phyloP scores from a whole-genome alignment of 2,113 vertebrate species.

The Antechinus flavipes region DNA sequence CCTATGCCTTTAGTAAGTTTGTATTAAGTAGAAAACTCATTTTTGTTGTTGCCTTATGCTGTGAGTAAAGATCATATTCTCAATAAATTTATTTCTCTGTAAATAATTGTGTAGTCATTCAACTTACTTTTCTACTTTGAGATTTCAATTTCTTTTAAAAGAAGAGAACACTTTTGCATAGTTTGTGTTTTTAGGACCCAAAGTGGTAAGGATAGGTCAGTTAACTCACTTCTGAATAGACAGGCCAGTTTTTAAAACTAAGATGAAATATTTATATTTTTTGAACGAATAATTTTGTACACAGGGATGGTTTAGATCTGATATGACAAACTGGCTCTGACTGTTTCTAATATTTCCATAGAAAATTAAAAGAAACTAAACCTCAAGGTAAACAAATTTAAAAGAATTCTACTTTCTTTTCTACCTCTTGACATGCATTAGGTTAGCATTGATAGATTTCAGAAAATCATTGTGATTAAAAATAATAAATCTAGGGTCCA shows the following conservation, averaged over 20 bases:
- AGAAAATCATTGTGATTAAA: slow-evolving; percentile 45
- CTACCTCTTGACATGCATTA: slow-evolving; percentile 44
- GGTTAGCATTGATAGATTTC: slow-evolving; percentile 17
- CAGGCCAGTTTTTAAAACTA: background rate
- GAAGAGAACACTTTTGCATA: background rate
- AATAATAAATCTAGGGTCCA: slow-evolving; percentile 21
- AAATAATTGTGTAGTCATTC: background rate
- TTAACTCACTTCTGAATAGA: background rate
- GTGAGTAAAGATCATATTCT: background rate
- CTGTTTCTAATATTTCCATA: slow-evolving; percentile 18
- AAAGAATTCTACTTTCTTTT: slow-evolving; percentile 27
- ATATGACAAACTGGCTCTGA: slow-evolving; percentile 52
- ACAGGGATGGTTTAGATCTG: background rate
- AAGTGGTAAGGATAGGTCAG: background rate
- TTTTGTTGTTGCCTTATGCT: background rate
- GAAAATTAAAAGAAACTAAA: slow-evolving; percentile 53
- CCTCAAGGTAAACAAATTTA: slow-evolving; percentile 4
- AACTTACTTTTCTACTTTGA: background rate
- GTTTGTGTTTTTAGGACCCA: background rate
- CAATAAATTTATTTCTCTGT: background rate
- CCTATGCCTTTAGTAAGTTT: slow-evolving; percentile 23
- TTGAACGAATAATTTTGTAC: slow-evolving; percentile 16
- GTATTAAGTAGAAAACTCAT: background rate
- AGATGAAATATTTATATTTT: slow-evolving; percentile 6
- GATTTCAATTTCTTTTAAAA: background rate